These are phyloP conservation scores for Myotis daubentonii DNA, from an alignment of 2,797 vertebrate genomes.

Conservation along the genomic window DNA sequence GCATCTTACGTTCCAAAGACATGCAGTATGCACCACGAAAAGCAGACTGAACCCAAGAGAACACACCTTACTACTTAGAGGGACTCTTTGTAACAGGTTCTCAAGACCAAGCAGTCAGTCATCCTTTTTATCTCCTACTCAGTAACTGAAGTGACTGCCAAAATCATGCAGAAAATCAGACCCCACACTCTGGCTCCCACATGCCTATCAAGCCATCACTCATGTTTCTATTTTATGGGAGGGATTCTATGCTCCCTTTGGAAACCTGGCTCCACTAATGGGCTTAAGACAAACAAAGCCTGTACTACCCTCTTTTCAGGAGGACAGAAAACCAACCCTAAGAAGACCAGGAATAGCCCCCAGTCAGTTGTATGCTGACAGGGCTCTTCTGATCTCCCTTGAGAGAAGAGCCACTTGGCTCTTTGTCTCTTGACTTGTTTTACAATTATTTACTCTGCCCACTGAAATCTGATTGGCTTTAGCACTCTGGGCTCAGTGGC, in stretches of 20 bases:
- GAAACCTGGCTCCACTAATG: conserved; percentile 6
- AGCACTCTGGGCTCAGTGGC: conserved; percentile 78
- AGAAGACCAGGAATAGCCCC: conserved; percentile 46
- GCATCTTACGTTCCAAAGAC: not conserved
- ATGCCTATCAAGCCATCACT: not conserved
- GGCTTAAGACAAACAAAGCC: conserved; percentile 54
- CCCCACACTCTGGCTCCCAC: not conserved
- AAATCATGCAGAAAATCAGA: not conserved
- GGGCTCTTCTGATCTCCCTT: conserved; percentile 75
- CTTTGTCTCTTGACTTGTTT: conserved; percentile 88
- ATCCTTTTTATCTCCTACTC: not conserved
- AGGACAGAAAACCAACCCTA: not conserved
- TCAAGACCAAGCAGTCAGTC: not conserved
- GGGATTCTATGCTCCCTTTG: not conserved
- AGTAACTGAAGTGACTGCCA: not conserved
- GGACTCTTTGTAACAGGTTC: not conserved
- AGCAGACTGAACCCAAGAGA: not conserved
- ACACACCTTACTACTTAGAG: not conserved
- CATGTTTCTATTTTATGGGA: not conserved
- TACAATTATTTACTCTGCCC: conserved; percentile 90
- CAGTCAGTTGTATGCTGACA: conserved; percentile 71
- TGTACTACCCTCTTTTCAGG: not conserved
- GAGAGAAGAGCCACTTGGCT: conserved; percentile 80
- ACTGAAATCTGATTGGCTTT: conserved; percentile 82
- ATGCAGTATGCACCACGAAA: not conserved